Evolutionary conservation across 2,113 vertebrate species (phyloP).

Genomic region (Gymnarchus niloticus): DNA sequence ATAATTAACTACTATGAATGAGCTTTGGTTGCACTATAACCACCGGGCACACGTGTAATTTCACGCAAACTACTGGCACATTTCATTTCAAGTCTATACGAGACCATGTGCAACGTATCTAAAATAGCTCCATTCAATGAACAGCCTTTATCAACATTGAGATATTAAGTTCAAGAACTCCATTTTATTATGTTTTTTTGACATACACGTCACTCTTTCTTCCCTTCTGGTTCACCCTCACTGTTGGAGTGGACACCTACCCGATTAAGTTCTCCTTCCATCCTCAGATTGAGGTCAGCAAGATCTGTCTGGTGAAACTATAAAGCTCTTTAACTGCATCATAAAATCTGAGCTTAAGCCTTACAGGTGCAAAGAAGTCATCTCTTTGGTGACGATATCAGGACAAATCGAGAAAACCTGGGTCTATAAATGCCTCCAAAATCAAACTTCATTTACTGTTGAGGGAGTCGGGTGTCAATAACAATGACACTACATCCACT

Average conservation of each 20-base stretch:
- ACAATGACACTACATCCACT: not conserved
- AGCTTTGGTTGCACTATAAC: not conserved
- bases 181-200: not conserved
- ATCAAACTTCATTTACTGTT: too few relatives aligned
- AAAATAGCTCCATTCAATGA: not conserved
- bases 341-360: conserved; percentile 40
- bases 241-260: conserved; percentile 36
- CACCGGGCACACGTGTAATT: not conserved
- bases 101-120: not conserved
- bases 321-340: conserved; percentile 60
- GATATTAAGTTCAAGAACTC: not conserved
- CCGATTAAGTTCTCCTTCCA: conserved; percentile 56
- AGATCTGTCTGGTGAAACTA: conserved; percentile 56
- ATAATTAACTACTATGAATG: not conserved
- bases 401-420: not conserved
- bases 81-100: not conserved
- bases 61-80: not conserved
- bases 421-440: not conserved
- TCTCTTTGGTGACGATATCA: conserved; percentile 24
- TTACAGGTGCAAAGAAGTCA: conserved; percentile 17
- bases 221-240: not conserved
- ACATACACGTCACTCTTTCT: not conserved
- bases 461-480: not conserved
- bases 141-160: not conserved
- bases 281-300: conserved; percentile 65